Percentiles rank a stretch among this genome's conserved stretches.
Evolutionary conservation across 2,797 vertebrate species (phyloP).

Genomic region (Fistularia commersonii): DNA sequence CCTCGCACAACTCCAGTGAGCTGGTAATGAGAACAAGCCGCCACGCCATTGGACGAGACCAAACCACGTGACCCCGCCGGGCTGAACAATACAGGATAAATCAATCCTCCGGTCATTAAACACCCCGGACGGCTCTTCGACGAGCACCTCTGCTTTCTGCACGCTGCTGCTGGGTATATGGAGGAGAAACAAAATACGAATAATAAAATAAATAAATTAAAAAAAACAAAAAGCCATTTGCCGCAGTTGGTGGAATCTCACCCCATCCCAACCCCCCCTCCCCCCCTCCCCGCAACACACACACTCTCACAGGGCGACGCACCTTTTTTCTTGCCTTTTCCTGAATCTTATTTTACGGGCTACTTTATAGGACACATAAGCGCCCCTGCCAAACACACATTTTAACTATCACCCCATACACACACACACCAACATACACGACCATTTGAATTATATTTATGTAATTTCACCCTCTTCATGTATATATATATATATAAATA

Average conservation of each 20-base stretch:
- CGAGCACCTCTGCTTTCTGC: constrained; percentile 80
- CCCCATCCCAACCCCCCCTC: no score
- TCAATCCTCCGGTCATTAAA: constrained; percentile 94
- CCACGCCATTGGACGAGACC: constrained; percentile 73
- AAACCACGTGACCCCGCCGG: constrained; percentile 84
- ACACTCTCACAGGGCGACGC: constrained; percentile 36
- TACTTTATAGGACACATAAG: constrained; percentile 73
- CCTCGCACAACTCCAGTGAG: constrained; percentile 89
- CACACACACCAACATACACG: not conserved
- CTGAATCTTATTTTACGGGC: constrained; percentile 82
- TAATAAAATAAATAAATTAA: constrained; percentile 2
- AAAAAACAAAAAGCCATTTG: not conserved
- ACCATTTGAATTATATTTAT: no score
- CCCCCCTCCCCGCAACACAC: no score
- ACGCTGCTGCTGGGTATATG: constrained; percentile 80
- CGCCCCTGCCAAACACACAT: constrained; percentile 46
- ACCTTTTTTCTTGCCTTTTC: constrained; percentile 32
- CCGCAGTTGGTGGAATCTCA: constrained; percentile 22
- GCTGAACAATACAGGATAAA: constrained; percentile 98
- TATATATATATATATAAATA: no score
- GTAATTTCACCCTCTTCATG: no score
- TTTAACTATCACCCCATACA: constrained; percentile 51
- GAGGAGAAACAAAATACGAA: constrained; percentile 26
- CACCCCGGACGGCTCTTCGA: constrained; percentile 86
- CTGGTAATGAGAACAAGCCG: constrained; percentile 89